These are phyloP conservation scores for Dastarcus helophoroides DNA, from an alignment of 2,888 invertebrate species.

Conservation along the genomic window DNA sequence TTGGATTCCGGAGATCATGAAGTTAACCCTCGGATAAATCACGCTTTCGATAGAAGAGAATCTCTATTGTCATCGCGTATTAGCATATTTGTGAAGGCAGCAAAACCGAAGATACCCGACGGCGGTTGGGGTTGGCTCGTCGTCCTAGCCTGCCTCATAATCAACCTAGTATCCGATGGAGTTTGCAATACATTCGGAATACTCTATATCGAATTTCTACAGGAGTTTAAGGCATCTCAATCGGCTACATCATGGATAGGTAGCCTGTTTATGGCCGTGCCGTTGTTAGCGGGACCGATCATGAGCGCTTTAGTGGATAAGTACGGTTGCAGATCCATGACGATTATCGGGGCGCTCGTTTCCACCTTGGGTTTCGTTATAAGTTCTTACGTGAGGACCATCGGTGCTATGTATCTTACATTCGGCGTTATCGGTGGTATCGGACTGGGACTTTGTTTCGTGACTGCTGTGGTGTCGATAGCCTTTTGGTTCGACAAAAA, in stretches of 20 bases:
- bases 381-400: slow-evolving; percentile 56
- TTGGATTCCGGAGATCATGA: too few relatives aligned
- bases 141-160: slow-evolving; percentile 71
- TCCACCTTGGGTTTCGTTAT: slow-evolving; percentile 66
- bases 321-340: slow-evolving; percentile 50
- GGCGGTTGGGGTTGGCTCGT: slow-evolving; percentile 88
- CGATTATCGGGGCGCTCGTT: slow-evolving; percentile 52
- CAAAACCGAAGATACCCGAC: slow-evolving; percentile 54
- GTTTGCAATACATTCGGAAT: slow-evolving; percentile 89
- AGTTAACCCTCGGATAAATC: too few relatives aligned
- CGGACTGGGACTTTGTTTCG: slow-evolving; percentile 75
- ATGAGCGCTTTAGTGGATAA: slow-evolving; percentile 77
- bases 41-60: slow-evolving; percentile 1
- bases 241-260: slow-evolving; percentile 59
- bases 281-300: slow-evolving; percentile 71
- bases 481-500: slow-evolving; percentile 89
- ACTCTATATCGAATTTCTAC: slow-evolving; percentile 70
- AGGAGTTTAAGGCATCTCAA: slow-evolving; percentile 68
- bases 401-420: slow-evolving; percentile 71
- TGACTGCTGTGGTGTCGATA: slow-evolving; percentile 82
- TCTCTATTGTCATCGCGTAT: not conserved
- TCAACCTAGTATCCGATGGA: slow-evolving; percentile 86
- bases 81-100: not conserved
- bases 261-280: slow-evolving; percentile 40
- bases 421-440: slow-evolving; percentile 78